Conservation (phyloP, 2,113 vertebrate genomes). For the Hiodon tergisus region DNA sequence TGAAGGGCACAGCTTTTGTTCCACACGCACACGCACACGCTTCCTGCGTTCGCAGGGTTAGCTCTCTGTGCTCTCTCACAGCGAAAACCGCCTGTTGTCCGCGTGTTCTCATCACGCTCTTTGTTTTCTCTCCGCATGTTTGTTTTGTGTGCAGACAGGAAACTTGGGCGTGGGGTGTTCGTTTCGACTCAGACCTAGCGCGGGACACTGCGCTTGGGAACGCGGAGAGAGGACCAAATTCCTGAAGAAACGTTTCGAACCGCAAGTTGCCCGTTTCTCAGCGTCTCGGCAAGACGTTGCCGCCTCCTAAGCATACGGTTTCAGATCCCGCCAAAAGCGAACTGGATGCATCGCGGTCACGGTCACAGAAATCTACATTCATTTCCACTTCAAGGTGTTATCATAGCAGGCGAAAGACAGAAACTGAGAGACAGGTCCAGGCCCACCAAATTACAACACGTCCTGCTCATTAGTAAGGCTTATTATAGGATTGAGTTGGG, state of each 20-base stretch:
- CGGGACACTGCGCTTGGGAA: slow-evolving; percentile 50
- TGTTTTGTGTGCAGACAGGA: slow-evolving; percentile 30
- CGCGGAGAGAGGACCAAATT: slow-evolving; percentile 53
- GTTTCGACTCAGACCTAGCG: slow-evolving; percentile 40
- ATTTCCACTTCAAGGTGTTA: background rate
- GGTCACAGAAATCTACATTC: too few species aligned
- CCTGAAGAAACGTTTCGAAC: slow-evolving; percentile 32
- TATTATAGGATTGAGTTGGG: background rate
- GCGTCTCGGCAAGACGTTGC: too few species aligned
- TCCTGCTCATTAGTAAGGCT: background rate
- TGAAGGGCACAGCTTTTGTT: too few species aligned
- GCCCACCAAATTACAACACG: background rate
- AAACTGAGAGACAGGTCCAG: background rate
- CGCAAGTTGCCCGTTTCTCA: too few species aligned
- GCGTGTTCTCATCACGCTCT: slow-evolving; percentile 1
- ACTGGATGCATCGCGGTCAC: too few species aligned
- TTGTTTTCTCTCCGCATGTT: slow-evolving; percentile 30
- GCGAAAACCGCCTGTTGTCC: too few species aligned
- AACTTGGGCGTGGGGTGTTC: slow-evolving; percentile 42
- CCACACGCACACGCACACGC: too few species aligned
- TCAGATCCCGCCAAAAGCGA: too few species aligned
- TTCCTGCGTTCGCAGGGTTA: too few species aligned
- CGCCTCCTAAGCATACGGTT: too few species aligned
- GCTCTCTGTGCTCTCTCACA: background rate
- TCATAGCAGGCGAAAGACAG: background rate